These are phyloP conservation scores for Dusona sp. DNA, from an alignment of 2,888 invertebrate species.

Conservation along the genomic window DNA sequence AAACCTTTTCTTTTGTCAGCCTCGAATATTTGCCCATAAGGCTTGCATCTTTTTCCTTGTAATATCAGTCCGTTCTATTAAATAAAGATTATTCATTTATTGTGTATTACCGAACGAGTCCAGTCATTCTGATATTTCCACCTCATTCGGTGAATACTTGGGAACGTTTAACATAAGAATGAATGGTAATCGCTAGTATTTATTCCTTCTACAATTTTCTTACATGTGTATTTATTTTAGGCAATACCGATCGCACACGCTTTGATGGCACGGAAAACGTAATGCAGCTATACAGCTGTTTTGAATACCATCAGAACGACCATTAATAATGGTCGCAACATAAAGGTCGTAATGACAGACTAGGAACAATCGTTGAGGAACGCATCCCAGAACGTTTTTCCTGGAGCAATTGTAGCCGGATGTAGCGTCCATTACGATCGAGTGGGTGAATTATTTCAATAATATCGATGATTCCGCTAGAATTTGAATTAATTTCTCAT, in stretches of 20 bases:
- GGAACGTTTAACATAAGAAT: too few relatives aligned
- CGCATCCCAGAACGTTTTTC: constrained; percentile 13
- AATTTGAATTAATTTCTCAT: not conserved
- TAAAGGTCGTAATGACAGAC: constrained; percentile 33
- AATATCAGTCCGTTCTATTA: too few relatives aligned
- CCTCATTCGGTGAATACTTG: too few relatives aligned
- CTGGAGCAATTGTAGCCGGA: constrained; percentile 25
- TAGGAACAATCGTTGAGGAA: constrained; percentile 46
- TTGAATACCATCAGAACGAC: not conserved
- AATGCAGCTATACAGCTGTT: constrained; percentile 31
- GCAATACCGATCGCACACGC: constrained; percentile 42
- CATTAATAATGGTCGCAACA: not conserved
- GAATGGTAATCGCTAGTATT: constrained; percentile 6
- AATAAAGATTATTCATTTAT: too few relatives aligned
- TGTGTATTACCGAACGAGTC: too few relatives aligned
- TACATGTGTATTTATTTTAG: constrained; percentile 25
- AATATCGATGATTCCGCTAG: not conserved
- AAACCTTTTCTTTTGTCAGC: too few relatives aligned
- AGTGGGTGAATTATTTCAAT: not conserved
- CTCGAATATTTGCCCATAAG: too few relatives aligned
- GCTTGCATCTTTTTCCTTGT: too few relatives aligned
- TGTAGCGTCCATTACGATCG: constrained; percentile 48
- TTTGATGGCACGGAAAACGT: constrained; percentile 28
- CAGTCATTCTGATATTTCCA: too few relatives aligned
- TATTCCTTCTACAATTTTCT: not conserved